A percentile compares a stretch with the other conserved stretches of the same genome.
Evolutionary conservation across 2,888 invertebrate genomes (phyloP).

Genomic region (Smittia aterrima): DNA sequence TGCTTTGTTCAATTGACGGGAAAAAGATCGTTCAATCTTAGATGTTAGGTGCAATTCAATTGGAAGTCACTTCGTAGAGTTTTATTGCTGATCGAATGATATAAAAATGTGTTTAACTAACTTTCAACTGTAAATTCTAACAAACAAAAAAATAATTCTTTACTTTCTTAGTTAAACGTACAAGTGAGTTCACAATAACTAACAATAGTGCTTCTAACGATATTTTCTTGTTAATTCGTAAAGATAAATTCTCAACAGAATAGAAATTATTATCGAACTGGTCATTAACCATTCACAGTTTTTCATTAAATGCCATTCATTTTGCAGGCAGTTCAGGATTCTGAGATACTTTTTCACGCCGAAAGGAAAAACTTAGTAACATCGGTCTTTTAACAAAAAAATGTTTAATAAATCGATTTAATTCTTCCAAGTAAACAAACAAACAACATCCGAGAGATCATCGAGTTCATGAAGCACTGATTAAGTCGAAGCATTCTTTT

Average conservation of each 20-base stretch:
- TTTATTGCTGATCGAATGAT: no score
- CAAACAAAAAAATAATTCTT: neutral
- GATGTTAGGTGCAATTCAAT: neutral
- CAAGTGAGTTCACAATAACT: constrained; percentile 3
- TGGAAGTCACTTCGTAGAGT: no score
- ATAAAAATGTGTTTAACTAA: no score
- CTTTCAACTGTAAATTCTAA: no score
- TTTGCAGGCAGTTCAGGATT: neutral
- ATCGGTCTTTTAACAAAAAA: neutral
- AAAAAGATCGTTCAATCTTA: neutral
- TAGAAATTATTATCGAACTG: neutral
- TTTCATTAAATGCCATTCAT: constrained; percentile 1
- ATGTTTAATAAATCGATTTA: constrained; percentile 1
- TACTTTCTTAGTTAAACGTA: neutral
- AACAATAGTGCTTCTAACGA: neutral
- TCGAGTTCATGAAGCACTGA: neutral
- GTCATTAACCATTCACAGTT: neutral
- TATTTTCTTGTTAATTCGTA: neutral
- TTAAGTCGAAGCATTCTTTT: neutral
- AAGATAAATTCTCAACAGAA: neutral
- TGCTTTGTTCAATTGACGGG: neutral
- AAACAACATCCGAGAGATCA: neutral
- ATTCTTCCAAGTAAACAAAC: neutral
- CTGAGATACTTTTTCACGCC: neutral
- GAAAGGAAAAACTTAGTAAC: neutral